Base-by-base conservation (phyloP, 2,113 vertebrate genomes). In the Megaptera novaeangliae region DNA sequence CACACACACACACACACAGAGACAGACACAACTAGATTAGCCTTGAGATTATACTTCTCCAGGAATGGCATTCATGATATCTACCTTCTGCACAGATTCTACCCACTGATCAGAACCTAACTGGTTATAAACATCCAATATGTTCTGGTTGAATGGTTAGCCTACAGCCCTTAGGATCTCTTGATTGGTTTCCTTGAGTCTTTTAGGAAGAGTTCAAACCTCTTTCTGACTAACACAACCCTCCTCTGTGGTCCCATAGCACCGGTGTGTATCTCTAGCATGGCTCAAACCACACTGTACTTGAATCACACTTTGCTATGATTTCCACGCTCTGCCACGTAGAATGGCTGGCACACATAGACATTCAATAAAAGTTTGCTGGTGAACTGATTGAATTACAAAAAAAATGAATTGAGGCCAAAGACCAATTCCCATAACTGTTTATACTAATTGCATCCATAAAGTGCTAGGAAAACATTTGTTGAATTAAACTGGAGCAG, bases 371-470 rank as follows among this genome's bases (percentile, higher is more conserved):
- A 87, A 81, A 78, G 69, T 29, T 84, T 63, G 23, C 36, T 80
- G 94, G 49, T 8, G 75, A 89, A 90, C 8, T 46, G 74, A 93
- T 31, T 59, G 49, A 89, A 93, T 81, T 71, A n/a, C 74, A 10
- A 7, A 49, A 49, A 66, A 68, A 87, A 49, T 46, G 57, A 95
- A 94, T 59, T 34, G 71, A 92, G 69, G 57, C 57, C 80, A 84
- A 90, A 86, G 36, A 52, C 34, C 12, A 64, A 25, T 46, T 77
- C 39, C 44, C 39, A 57, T 63, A 49, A 36, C 23, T 77, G 9
- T 96, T 96, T 63, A 80, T 57, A 82, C 29, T 82, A 91, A 85
- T 85, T 80, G 41, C 18, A 86, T 27, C 31, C 14, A 68, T 82
- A 74, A 89, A 92, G 66, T 72, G 3, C 31, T 85, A 4, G 29